phyloP scores from a whole-genome alignment of 2,113 vertebrate species.

The Sarotherodon lohbergeri region DNA sequence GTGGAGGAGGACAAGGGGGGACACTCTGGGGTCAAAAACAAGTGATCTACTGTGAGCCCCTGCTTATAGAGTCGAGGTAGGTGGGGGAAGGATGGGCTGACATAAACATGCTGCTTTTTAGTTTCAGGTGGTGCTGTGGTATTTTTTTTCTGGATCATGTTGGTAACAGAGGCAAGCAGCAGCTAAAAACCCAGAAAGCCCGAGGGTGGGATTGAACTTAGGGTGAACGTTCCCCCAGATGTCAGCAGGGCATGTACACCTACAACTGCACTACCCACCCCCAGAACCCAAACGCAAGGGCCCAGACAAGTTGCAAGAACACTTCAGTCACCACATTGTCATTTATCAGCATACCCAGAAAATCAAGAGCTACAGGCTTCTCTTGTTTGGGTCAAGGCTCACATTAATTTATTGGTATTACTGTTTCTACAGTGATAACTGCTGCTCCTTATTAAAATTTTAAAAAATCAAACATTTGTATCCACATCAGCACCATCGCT shows the following conservation, averaged over 20 bases:
- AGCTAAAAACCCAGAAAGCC: conserved; percentile 26
- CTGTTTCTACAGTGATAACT: neutral
- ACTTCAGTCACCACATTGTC: neutral
- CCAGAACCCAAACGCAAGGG: neutral
- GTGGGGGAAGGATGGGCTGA: conserved; percentile 30
- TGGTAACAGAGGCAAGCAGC: conserved; percentile 30
- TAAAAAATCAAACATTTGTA: neutral
- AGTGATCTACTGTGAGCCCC: conserved; percentile 43
- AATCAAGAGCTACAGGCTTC: neutral
- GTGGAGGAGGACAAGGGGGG: conserved; percentile 45
- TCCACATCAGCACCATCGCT: neutral
- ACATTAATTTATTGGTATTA: neutral
- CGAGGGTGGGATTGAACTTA: conserved; percentile 37
- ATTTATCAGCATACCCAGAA: neutral
- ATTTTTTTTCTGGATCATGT: conserved; percentile 53
- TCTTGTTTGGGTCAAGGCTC: neutral
- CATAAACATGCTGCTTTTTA: conserved; percentile 47
- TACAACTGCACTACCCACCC: neutral
- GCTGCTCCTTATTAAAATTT: neutral
- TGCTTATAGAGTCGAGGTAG: neutral
- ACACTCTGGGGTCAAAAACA: conserved; percentile 54
- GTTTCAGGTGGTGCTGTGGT: conserved; percentile 36
- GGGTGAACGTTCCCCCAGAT: conserved; percentile 34
- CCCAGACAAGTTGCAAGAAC: neutral
- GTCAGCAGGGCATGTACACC: conserved; percentile 31